Conservation (phyloP, 2,113 vertebrate species). For the Pleuronectes platessa region DNA sequence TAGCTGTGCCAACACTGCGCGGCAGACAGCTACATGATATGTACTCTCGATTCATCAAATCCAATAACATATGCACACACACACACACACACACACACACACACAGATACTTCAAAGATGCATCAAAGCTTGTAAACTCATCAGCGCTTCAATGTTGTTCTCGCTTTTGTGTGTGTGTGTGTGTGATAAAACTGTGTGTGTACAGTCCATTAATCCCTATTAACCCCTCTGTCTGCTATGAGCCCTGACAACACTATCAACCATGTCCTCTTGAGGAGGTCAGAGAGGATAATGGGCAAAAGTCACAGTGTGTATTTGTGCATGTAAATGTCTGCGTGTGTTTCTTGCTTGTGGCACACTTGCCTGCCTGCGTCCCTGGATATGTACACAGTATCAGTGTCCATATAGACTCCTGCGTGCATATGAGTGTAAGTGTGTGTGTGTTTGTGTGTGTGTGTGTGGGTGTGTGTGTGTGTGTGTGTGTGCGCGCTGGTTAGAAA, state of each 20-base stretch:
- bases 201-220: slow-evolving; percentile 76
- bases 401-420: slow-evolving; percentile 29
- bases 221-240: slow-evolving; percentile 75
- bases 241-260: slow-evolving; percentile 64
- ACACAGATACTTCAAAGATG: slow-evolving; percentile 33
- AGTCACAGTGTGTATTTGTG: slow-evolving; percentile 39
- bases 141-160: slow-evolving; percentile 37
- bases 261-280: slow-evolving; percentile 66
- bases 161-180: slow-evolving; percentile 11
- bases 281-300: slow-evolving; percentile 70
- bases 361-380: slow-evolving; percentile 29
- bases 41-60: slow-evolving; percentile 50
- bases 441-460: slow-evolving; percentile 25
- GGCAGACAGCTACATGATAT: slow-evolving; percentile 55
- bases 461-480: slow-evolving; percentile 39
- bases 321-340: slow-evolving; percentile 19
- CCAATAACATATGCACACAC: slow-evolving; percentile 44
- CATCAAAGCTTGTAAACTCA: slow-evolving; percentile 55
- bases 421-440: slow-evolving; percentile 37
- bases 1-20: slow-evolving; percentile 35
- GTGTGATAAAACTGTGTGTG: slow-evolving; percentile 21
- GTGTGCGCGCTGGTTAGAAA: slow-evolving; percentile 66
- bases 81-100: slow-evolving; percentile 42
- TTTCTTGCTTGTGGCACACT: slow-evolving; percentile 22
- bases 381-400: slow-evolving; percentile 29